phyloP scores from a whole-genome alignment of 2,113 vertebrate species.

The Eretmochelys imbricata region DNA sequence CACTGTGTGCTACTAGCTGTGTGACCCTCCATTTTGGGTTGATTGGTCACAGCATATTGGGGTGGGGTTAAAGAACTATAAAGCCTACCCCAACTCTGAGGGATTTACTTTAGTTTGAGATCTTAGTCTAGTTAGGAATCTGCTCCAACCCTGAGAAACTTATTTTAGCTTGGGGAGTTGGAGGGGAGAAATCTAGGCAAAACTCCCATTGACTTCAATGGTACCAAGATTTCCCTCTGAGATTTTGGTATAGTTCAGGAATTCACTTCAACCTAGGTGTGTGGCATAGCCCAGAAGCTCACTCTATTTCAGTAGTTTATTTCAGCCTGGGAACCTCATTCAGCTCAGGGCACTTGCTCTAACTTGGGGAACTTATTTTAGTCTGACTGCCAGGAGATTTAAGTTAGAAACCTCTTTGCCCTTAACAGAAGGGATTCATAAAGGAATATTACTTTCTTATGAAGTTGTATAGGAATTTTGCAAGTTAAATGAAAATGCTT shows the following conservation, averaged over 20 bases:
- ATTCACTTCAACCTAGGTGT: neutral
- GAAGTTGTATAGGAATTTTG: neutral
- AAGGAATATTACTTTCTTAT: neutral
- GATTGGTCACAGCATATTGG: neutral
- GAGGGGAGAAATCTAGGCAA: neutral
- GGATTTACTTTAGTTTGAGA: neutral
- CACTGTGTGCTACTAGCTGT: neutral
- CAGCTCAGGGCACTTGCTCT: neutral
- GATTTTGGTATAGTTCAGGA: neutral
- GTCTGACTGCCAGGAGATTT: neutral
- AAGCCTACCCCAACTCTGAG: neutral
- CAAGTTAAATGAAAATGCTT: neutral
- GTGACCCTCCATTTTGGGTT: neutral
- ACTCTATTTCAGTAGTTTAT: neutral
- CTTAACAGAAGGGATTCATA: neutral
- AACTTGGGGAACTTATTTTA: neutral
- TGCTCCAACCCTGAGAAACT: neutral
- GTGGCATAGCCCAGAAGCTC: neutral
- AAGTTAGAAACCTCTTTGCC: neutral
- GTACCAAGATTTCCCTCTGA: neutral
- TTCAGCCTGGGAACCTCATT: neutral
- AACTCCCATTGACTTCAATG: neutral
- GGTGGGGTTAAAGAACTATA: neutral
- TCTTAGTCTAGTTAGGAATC: neutral
- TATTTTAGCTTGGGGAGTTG: neutral